phyloP scores from a whole-genome alignment of 1,140 invertebrate genomes.

The Patella vulgata region DNA sequence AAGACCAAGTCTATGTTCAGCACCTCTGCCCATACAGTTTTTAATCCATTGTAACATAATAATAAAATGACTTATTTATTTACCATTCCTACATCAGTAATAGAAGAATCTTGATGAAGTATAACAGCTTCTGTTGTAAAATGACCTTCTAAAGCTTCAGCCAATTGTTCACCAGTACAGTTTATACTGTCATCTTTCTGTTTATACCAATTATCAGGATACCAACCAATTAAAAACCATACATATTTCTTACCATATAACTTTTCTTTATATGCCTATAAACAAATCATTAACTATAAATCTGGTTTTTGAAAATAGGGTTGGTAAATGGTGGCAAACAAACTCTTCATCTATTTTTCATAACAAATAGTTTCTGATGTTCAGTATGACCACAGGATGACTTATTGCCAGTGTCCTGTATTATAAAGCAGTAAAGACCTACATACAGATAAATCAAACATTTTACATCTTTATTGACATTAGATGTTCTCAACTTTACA shows the following conservation, averaged over 20 bases:
- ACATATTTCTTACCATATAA: constrained; percentile 97
- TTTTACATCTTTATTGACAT: too few species aligned
- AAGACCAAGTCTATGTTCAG: too few species aligned
- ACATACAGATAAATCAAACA: constrained; percentile 7
- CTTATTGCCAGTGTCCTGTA: neutral
- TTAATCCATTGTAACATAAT: too few species aligned
- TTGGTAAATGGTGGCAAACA: too few species aligned
- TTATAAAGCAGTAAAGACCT: neutral
- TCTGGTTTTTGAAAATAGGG: neutral
- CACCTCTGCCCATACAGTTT: too few species aligned
- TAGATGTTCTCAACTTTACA: too few species aligned
- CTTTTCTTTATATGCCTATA: constrained; percentile 83
- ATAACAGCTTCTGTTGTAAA: constrained; percentile 98
- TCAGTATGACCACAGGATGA: neutral
- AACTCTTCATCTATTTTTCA: too few species aligned
- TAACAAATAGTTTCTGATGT: too few species aligned
- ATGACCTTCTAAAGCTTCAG: constrained; percentile 92
- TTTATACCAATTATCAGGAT: constrained; percentile 99
- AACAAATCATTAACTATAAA: neutral
- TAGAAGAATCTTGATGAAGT: constrained; percentile 92
- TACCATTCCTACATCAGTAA: constrained; percentile 92
- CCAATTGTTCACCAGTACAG: constrained; percentile 93
- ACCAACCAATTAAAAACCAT: constrained; percentile 99
- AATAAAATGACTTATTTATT: too few species aligned
- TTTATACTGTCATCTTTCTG: constrained; percentile 88